Conservation (phyloP, 2,113 vertebrate species). For the Anguilla rostrata region DNA sequence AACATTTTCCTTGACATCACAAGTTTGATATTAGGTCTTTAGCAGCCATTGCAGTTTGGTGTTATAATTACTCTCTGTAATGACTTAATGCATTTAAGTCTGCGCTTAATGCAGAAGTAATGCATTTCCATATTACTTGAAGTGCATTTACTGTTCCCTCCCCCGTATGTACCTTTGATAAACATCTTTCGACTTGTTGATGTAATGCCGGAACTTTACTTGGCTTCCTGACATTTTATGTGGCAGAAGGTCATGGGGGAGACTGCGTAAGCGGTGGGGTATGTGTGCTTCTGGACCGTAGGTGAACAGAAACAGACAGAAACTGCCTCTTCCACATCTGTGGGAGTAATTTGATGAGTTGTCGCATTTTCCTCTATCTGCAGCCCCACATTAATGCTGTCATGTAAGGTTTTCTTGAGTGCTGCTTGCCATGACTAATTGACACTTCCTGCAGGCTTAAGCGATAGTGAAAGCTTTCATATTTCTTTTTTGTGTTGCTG, state of each 20-base stretch:
- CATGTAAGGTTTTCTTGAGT: constrained; percentile 11
- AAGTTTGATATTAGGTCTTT: too few species aligned
- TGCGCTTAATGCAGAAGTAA: not conserved
- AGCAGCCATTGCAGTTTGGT: too few species aligned
- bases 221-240: not conserved
- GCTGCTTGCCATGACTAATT: constrained; percentile 20
- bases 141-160: not conserved
- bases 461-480: constrained; percentile 7
- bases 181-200: not conserved
- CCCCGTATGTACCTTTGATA: not conserved
- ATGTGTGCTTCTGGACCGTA: not conserved
- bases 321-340: not conserved
- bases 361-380: not conserved
- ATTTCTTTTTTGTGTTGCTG: constrained; percentile 13
- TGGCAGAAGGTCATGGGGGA: not conserved
- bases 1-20: too few species aligned
- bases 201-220: not conserved
- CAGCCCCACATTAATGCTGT: constrained; percentile 10
- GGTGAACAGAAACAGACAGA: not conserved
- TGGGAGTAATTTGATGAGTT: not conserved
- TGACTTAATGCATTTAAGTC: not conserved
- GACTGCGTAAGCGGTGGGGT: not conserved
- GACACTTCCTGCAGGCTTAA: constrained; percentile 4
- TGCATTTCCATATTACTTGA: not conserved
- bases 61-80: not conserved